Conservation (phyloP, 2,888 invertebrate genomes). For the Oxytorus armatus region DNA sequence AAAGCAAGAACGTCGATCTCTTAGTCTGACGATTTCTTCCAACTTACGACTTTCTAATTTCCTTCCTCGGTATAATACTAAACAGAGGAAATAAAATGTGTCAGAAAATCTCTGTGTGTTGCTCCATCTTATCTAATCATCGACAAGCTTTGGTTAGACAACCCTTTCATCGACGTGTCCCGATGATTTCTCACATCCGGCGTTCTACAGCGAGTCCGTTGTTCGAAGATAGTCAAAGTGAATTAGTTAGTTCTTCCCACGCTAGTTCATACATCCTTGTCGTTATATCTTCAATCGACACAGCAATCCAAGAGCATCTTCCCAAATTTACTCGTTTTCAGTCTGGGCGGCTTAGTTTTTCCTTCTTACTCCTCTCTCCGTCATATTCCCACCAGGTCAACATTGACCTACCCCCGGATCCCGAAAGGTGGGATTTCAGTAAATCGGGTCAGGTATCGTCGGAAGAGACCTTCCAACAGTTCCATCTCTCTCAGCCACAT, state of each 20-base stretch:
- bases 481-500: conserved; percentile 4
- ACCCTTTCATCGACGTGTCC: conserved; percentile 36
- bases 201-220: background rate
- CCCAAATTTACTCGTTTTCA: conserved; percentile 53
- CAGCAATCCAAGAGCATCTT: conserved; percentile 38
- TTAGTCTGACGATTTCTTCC: background rate
- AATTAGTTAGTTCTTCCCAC: conserved; percentile 62
- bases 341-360: too few relatives aligned
- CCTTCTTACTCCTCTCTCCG: conserved; percentile 16
- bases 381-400: conserved; percentile 54
- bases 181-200: conserved; percentile 40
- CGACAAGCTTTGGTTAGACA: conserved; percentile 9
- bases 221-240: conserved; percentile 44
- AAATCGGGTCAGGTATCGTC: conserved; percentile 78
- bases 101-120: background rate
- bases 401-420: conserved; percentile 69
- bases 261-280: conserved; percentile 56
- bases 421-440: conserved; percentile 80
- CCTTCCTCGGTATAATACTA: conserved; percentile 11
- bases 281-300: conserved; percentile 20
- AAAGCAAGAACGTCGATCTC: background rate
- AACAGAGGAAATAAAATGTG: conserved; percentile 2
- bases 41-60: conserved; percentile 1
- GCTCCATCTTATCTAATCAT: conserved; percentile 52
- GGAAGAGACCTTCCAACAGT: conserved; percentile 51